Evolutionary conservation across 2,113 vertebrate species (phyloP), one percentile per base, ranked within the genome.

Genomic region (Cryptotis parvus): DNA sequence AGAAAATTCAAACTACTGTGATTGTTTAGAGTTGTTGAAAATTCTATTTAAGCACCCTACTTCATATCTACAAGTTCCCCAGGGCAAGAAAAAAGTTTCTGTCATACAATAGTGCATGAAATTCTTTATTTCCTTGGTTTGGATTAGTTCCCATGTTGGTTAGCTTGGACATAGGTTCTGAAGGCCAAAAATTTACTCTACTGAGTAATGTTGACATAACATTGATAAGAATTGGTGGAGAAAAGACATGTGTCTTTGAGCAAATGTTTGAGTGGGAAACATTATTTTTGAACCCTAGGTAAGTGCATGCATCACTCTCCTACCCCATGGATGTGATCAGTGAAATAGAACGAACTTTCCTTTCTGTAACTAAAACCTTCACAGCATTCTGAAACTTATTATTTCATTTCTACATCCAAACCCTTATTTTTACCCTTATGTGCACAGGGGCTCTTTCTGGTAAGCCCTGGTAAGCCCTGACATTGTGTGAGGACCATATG

Each of bases 51-150:
- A 89, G 84, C n/a, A 70, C 29, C 9, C 14, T 72, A 2, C 58
- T 84, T 35, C 39, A 26, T 68, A 68, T 80, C 15, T 87, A 43
- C 65, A 84, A 72, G 82, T 61, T 92, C 24, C 15, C 11, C 84
- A 76, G 22, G 49, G 33, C 8, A 77, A 31, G 43, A 12, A 72
- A 66, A n/a, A 9, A 61, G n/a, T n/a, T 80, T 77, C 63, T 81
- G 35, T 61, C 27, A 11, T 9, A 33, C 52, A 41, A 31, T 4
- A 66, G 45, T 84, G 2, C 33, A n/a, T 69, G 15, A 29, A 9
- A 37, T 77, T 81, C 63, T 86, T 87, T 85, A 77, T 76, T 52
- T 89, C 75, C 72, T 1, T 66, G 43, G 27, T 81, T 89, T 85
- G 76, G 37, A 77, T 68, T 82, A 39, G 37, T 66, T 85, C 75